Base-by-base conservation (phyloP, 2,113 vertebrate species). In the Cettia cetti region DNA sequence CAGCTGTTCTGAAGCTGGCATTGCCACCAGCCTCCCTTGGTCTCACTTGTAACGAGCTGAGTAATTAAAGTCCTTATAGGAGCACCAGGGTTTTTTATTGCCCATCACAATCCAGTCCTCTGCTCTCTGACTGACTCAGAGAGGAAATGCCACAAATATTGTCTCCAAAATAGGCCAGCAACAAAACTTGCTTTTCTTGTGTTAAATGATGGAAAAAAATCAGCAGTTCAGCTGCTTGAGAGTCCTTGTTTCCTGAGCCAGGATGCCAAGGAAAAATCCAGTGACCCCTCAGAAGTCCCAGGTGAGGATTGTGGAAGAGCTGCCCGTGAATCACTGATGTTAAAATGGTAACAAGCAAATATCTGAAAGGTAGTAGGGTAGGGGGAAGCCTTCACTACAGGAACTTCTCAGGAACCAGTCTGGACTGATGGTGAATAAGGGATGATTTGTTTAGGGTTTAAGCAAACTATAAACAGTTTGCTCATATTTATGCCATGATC, bases 21-120 rank as follows among this genome's bases (percentile, higher is more conserved):
- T 23, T 49, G 81, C 69, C 85, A 53, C 86, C 86, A 95, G 64
- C 26, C 66, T 75, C 89, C 77, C 80, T 93, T 81, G 90, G 82
- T 90, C 81, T 96, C 92, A 92, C 64, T 65, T 91, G 82, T 79
- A 96, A 95, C 1, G 4, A 94, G 30, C 82, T 90, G 95, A 95
- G 35, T 69, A 96, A 97, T 94, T 93, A 90, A 96, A 91, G 89
- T 52, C 76, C 92, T 71, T 65, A 80, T 9, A 80, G 45, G 37
- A 95, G 44, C 57, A 95, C 82, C 31, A 70, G 94, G 86, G 44
- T 1, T 56, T 96, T 96, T 89, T 92, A 84, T 76, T 79, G 78
- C 85, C 77, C 94, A 69, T 35, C 53, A 89, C 80, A 82, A 69
- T 76, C 35, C 50, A 63, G 60, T 82, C 56, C 63, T 89, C 87